Percentiles rank a stretch among this genome's conserved stretches.
These are phyloP conservation scores for Phalera bucephala DNA, from an alignment of 2,888 invertebrate species.

Conservation along the genomic window DNA sequence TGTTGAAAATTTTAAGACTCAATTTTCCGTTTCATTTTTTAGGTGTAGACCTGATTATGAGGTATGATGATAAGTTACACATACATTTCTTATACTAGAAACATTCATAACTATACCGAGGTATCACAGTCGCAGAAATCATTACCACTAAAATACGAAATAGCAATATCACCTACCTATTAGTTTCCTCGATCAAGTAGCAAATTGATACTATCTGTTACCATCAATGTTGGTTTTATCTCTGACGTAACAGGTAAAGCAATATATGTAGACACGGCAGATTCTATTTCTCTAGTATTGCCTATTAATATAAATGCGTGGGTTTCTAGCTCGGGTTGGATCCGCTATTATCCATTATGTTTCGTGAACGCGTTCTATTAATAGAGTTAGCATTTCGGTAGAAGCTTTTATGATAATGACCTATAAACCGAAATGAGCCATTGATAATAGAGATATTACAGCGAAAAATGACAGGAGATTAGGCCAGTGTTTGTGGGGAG, in stretches of 20 bases:
- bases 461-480: slow-evolving; percentile 2
- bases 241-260: background rate
- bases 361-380: slow-evolving; percentile 13
- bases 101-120: too few relatives aligned
- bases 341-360: slow-evolving; percentile 5
- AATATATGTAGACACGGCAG: background rate
- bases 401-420: slow-evolving; percentile 14
- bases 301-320: background rate
- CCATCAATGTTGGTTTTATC: background rate
- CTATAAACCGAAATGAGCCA: slow-evolving; percentile 11
- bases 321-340: background rate
- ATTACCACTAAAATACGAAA: too few relatives aligned
- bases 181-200: background rate
- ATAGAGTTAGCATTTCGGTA: slow-evolving; percentile 21
- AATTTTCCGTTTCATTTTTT: too few relatives aligned
- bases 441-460: slow-evolving; percentile 8
- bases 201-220: background rate
- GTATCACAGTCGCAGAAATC: too few relatives aligned
- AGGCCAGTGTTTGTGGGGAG: background rate
- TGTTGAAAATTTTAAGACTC: too few relatives aligned
- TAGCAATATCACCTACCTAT: too few relatives aligned
- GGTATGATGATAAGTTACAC: too few relatives aligned
- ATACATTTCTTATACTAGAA: too few relatives aligned
- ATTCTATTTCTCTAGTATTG: slow-evolving; percentile 1
- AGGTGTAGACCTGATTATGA: too few relatives aligned